phyloP scores from a whole-genome alignment of 1,140 invertebrate species.

The Cotesia vestalis region DNA sequence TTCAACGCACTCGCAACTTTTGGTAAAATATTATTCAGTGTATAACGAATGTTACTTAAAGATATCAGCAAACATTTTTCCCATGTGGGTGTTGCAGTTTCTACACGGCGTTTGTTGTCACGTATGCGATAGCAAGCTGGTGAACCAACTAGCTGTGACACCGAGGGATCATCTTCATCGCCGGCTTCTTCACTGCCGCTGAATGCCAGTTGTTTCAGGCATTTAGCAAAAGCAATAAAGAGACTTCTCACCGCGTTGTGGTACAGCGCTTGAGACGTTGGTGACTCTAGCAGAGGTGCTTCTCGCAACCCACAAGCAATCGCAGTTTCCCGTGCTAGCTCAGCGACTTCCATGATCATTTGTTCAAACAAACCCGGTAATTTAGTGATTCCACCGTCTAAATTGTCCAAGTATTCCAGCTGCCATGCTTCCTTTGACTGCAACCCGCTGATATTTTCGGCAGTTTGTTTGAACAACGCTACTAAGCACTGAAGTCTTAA shows the following conservation, averaged over 20 bases:
- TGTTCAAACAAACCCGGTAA: slow-evolving; percentile 87
- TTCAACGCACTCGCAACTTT: slow-evolving; percentile 69
- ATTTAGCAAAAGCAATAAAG: slow-evolving; percentile 73
- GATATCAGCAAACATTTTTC: slow-evolving; percentile 85
- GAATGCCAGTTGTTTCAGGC: slow-evolving; percentile 73
- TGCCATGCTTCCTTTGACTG: slow-evolving; percentile 87
- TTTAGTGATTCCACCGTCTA: slow-evolving; percentile 83
- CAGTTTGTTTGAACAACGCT: slow-evolving; percentile 84
- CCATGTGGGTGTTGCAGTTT: slow-evolving; percentile 66
- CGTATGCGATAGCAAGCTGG: slow-evolving; percentile 66
- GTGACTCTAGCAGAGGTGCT: slow-evolving; percentile 72
- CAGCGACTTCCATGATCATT: slow-evolving; percentile 83
- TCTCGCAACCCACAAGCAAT: slow-evolving; percentile 78
- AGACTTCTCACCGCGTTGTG: slow-evolving; percentile 77
- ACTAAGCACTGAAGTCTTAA: slow-evolving; percentile 87
- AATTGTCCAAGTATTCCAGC: slow-evolving; percentile 79
- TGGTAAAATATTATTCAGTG: slow-evolving; percentile 77
- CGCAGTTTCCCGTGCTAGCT: slow-evolving; percentile 86
- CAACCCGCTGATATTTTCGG: slow-evolving; percentile 81
- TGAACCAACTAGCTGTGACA: slow-evolving; percentile 73
- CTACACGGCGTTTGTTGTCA: slow-evolving; percentile 55
- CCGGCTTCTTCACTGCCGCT: slow-evolving; percentile 69
- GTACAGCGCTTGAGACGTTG: slow-evolving; percentile 72
- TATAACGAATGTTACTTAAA: slow-evolving; percentile 90
- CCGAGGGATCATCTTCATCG: slow-evolving; percentile 69